Conservation (phyloP, 2,113 vertebrate genomes). For the Lethenteron reissneri region DNA sequence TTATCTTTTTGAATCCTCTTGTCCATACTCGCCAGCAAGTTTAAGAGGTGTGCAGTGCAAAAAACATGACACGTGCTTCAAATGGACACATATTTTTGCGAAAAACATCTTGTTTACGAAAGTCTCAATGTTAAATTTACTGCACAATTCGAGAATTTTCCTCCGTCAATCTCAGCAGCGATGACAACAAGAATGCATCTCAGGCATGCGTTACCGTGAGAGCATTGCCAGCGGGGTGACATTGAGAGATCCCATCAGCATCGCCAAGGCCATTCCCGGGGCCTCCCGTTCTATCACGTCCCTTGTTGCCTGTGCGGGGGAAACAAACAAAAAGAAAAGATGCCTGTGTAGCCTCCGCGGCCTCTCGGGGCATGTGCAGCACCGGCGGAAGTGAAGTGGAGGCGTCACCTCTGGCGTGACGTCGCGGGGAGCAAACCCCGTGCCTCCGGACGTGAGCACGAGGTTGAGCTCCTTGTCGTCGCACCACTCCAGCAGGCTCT, state of each 20-base stretch:
- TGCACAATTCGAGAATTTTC: too few relatives aligned
- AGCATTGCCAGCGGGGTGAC: constrained; percentile 96
- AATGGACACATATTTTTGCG: too few relatives aligned
- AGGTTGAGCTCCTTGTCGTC: constrained; percentile 98
- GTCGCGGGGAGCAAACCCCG: constrained; percentile 86
- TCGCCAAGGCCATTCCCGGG: constrained; percentile 89
- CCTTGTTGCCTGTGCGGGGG: constrained; percentile 63
- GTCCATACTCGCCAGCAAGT: too few relatives aligned
- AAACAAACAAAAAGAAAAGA: constrained; percentile 19
- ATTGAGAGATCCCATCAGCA: constrained; percentile 98
- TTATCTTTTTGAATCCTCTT: too few relatives aligned
- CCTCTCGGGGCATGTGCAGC: not conserved
- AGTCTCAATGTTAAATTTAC: too few relatives aligned
- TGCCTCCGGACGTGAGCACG: constrained; percentile 93
- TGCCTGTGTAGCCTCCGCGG: too few relatives aligned
- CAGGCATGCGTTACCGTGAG: constrained; percentile 41
- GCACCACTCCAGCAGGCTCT: constrained; percentile 87
- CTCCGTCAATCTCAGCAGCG: too few relatives aligned
- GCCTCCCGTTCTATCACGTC: constrained; percentile 97
- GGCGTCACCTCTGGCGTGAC: constrained; percentile 89
- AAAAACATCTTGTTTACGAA: too few relatives aligned
- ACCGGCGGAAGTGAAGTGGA: constrained; percentile 6
- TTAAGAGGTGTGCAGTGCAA: too few relatives aligned
- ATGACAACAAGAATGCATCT: too few relatives aligned
- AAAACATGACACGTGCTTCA: too few relatives aligned